phyloP scores from a whole-genome alignment of 1,140 invertebrate species.

The Onthophagus taurus region DNA sequence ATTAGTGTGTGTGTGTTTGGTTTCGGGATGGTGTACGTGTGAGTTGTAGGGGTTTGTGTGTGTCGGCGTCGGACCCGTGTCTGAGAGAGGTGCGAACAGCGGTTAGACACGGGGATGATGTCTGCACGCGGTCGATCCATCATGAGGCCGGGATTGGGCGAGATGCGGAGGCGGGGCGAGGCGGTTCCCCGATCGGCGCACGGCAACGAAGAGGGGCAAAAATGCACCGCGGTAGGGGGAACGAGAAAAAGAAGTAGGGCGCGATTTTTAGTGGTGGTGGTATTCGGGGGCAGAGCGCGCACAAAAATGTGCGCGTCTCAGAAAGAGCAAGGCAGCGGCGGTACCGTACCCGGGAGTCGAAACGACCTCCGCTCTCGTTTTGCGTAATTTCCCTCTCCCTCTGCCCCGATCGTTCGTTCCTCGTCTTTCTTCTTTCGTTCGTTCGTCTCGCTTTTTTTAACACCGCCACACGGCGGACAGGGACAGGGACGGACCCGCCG shows the following conservation, averaged over 20 bases:
- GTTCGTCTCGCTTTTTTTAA: neutral
- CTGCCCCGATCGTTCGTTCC: neutral
- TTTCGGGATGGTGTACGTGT: too few relatives aligned
- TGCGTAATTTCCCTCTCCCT: neutral
- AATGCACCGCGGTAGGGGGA: conserved; percentile 39
- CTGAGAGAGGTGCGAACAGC: conserved; percentile 24
- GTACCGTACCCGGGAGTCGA: conserved; percentile 26
- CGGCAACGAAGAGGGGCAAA: conserved; percentile 46
- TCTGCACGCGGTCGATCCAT: conserved; percentile 31
- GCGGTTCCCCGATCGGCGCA: conserved; percentile 14
- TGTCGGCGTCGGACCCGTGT: conserved; percentile 18
- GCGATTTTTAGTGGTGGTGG: conserved; percentile 39
- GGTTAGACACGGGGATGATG: conserved; percentile 25
- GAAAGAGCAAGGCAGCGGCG: conserved; percentile 20
- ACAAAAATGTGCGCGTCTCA: conserved; percentile 29
- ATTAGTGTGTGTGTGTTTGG: too few relatives aligned
- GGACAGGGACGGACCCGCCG: conserved; percentile 16
- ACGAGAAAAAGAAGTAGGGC: conserved; percentile 38
- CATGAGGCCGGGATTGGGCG: conserved; percentile 37
- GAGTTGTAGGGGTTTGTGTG: too few relatives aligned
- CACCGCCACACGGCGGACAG: conserved; percentile 1
- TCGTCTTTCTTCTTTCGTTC: neutral
- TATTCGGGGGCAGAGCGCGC: conserved; percentile 22
- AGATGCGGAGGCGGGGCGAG: conserved; percentile 34
- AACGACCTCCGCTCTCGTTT: neutral